A percentile compares a stretch with the other conserved stretches of the same genome.
phyloP scores from a whole-genome alignment of 2,888 invertebrate genomes.

The Nephrotoma appendiculata region DNA sequence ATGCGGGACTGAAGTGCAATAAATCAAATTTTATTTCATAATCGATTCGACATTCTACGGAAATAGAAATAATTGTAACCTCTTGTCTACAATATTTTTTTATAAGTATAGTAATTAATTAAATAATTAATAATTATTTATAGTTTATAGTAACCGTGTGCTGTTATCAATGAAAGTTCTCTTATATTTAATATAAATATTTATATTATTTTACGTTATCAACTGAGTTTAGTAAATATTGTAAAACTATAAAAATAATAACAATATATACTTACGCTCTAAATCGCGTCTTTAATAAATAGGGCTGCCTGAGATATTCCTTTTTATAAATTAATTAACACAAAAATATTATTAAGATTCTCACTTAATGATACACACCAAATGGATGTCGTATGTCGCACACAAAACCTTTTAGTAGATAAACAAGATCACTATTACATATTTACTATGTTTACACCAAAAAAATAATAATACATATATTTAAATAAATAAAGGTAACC shows the following conservation, averaged over 20 bases:
- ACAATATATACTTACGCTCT: not conserved
- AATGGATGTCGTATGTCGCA: not conserved
- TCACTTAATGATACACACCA: not conserved
- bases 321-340: not conserved
- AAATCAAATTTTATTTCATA: too few species aligned
- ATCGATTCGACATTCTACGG: not conserved
- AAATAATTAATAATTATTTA: too few species aligned
- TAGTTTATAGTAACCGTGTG: not conserved
- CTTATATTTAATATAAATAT: not conserved
- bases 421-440: not conserved
- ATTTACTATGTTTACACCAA: not conserved
- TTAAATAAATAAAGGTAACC: not conserved
- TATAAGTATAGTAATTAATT: too few species aligned
- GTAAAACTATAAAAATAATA: not conserved
- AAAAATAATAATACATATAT: not conserved
- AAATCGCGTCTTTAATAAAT: not conserved
- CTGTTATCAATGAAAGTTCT: not conserved
- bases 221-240: not conserved
- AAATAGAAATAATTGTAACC: not conserved
- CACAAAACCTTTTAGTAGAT: not conserved
- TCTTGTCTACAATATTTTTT: not conserved
- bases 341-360: not conserved
- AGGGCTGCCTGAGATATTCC: not conserved
- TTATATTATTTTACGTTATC: not conserved
- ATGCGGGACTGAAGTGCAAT: too few species aligned